Evolutionary conservation across 2,888 invertebrate species (phyloP).

Genomic region (Hedychridium roseum): DNA sequence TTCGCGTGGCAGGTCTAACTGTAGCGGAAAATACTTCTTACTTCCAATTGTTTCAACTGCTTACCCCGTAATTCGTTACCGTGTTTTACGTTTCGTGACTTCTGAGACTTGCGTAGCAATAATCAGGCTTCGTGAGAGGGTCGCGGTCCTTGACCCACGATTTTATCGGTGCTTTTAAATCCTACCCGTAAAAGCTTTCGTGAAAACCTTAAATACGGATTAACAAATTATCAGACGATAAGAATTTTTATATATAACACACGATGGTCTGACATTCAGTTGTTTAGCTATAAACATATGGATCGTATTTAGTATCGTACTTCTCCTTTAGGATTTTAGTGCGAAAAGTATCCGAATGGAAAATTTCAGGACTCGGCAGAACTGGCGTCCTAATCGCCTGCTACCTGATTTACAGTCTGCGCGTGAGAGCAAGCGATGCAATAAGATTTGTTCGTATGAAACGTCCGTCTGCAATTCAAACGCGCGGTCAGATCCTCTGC

Average conservation of each 20-base stretch:
- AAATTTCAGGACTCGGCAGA: constrained; percentile 74
- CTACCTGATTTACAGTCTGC: constrained; percentile 81
- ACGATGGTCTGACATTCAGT: background rate
- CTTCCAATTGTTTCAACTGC: too few relatives aligned
- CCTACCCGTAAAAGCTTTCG: background rate
- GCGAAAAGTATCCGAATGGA: background rate
- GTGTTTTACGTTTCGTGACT: too few relatives aligned
- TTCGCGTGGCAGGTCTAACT: too few relatives aligned
- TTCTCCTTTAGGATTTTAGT: background rate
- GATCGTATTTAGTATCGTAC: background rate
- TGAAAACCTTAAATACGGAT: background rate
- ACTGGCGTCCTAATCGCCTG: constrained; percentile 90
- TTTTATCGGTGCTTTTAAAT: constrained; percentile 9
- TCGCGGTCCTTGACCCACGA: too few relatives aligned
- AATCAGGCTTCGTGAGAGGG: too few relatives aligned
- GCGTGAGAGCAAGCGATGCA: constrained; percentile 80
- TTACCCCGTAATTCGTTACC: too few relatives aligned
- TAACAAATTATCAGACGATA: background rate
- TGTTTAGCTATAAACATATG: too few relatives aligned
- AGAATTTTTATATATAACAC: background rate
- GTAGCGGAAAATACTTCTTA: too few relatives aligned
- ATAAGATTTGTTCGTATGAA: constrained; percentile 80
- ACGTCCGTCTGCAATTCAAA: constrained; percentile 83
- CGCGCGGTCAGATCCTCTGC: constrained; percentile 81
- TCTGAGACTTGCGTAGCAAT: too few relatives aligned